These are phyloP conservation scores for Littorina saxatilis DNA, from an alignment of 1,140 invertebrate species.

Conservation along the genomic window DNA sequence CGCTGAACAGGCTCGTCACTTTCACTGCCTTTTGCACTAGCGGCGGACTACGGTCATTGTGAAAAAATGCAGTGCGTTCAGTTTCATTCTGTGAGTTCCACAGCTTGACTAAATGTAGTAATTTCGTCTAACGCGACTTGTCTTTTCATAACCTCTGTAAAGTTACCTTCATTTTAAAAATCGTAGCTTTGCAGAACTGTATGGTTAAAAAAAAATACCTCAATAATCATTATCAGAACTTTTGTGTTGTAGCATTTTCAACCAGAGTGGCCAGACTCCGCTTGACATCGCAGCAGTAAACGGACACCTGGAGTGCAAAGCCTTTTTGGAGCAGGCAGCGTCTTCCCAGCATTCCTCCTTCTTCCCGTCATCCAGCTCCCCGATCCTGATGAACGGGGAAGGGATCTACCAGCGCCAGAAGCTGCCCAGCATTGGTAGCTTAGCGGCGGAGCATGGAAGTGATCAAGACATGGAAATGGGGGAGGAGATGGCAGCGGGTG, in stretches of 20 bases:
- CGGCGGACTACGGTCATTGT: too few relatives aligned
- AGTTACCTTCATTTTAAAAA: too few relatives aligned
- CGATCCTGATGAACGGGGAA: conserved; percentile 33
- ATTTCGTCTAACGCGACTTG: too few relatives aligned
- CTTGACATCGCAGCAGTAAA: neutral
- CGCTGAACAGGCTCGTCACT: too few relatives aligned
- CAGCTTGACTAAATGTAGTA: too few relatives aligned
- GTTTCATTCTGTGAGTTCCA: too few relatives aligned
- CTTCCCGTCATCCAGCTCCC: conserved; percentile 10
- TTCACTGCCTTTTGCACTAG: too few relatives aligned
- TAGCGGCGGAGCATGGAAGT: neutral
- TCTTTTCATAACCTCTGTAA: too few relatives aligned
- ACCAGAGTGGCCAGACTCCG: conserved; percentile 21
- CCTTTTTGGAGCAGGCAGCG: neutral
- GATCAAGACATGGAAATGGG: conserved; percentile 31
- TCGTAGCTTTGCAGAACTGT: too few relatives aligned
- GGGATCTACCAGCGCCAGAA: conserved; percentile 17
- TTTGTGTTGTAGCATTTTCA: conserved; percentile 14
- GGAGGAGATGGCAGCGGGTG: conserved; percentile 16
- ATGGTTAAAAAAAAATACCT: too few relatives aligned
- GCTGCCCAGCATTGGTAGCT: neutral
- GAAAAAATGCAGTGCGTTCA: too few relatives aligned
- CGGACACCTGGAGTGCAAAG: neutral
- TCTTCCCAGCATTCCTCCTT: conserved; percentile 11
- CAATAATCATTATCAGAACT: too few relatives aligned